These are phyloP conservation scores for Platyscapa corneri DNA, from an alignment of 1,140 invertebrate species.

Conservation along the genomic window DNA sequence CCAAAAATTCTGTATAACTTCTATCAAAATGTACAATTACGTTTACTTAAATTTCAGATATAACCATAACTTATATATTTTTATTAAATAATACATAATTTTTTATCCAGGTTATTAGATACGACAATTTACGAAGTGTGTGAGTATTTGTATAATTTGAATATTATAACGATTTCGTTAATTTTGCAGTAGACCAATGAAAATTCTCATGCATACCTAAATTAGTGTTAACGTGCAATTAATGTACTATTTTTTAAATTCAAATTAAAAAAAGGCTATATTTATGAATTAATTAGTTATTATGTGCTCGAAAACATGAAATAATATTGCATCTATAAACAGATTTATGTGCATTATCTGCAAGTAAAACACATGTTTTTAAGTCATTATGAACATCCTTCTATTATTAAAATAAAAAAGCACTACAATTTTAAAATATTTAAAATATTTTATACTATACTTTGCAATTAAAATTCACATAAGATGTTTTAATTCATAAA, in stretches of 20 bases:
- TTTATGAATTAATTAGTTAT: slow-evolving; percentile 14
- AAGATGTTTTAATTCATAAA: no score
- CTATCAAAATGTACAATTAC: no score
- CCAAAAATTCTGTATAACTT: slow-evolving; percentile 12
- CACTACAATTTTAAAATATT: no score
- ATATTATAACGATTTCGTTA: slow-evolving; percentile 1
- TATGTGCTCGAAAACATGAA: background rate
- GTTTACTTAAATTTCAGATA: background rate
- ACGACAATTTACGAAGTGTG: background rate
- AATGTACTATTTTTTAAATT: background rate
- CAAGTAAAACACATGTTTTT: background rate
- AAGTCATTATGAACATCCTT: background rate
- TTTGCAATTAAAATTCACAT: no score
- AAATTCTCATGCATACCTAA: slow-evolving; percentile 37
- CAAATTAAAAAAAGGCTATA: background rate
- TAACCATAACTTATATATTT: background rate
- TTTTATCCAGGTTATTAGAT: background rate
- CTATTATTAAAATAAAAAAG: no score
- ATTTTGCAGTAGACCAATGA: slow-evolving; percentile 1
- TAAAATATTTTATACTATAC: no score
- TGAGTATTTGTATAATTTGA: slow-evolving; percentile 19
- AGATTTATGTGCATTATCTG: background rate
- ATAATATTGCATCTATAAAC: background rate
- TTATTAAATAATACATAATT: background rate
- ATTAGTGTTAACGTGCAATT: background rate